phyloP scores from a whole-genome alignment of 1,140 invertebrate genomes.

The Drosophila obscura region DNA sequence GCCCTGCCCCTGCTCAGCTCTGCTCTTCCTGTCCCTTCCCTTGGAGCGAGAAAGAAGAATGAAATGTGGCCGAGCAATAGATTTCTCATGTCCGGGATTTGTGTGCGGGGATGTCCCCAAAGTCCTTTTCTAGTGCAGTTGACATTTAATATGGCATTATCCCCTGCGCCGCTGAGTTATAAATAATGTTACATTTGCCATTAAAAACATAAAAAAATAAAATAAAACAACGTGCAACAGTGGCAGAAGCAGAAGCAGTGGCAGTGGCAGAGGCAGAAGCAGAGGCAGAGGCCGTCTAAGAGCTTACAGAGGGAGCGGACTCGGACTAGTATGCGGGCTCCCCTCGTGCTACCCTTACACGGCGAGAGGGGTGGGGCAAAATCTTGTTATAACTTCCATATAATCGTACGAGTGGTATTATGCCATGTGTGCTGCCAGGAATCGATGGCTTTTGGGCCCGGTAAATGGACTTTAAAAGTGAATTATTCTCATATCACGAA shows the following conservation, averaged over 20 bases:
- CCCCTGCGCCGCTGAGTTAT: slow-evolving; percentile 78
- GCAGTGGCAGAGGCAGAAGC: not conserved
- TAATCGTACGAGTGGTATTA: slow-evolving; percentile 16
- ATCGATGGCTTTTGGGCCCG: slow-evolving; percentile 37
- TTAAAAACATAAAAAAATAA: slow-evolving; percentile 77
- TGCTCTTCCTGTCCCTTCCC: not conserved
- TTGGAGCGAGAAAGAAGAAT: slow-evolving; percentile 19
- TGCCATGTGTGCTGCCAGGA: slow-evolving; percentile 38
- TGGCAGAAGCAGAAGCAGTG: not conserved
- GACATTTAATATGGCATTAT: slow-evolving; percentile 81
- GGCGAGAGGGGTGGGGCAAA: slow-evolving; percentile 25
- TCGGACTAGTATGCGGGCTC: slow-evolving; percentile 19
- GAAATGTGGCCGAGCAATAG: slow-evolving; percentile 68
- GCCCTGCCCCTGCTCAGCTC: not conserved
- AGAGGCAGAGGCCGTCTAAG: slow-evolving; percentile 13
- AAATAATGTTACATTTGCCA: slow-evolving; percentile 77
- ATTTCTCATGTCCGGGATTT: slow-evolving; percentile 82
- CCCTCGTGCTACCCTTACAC: slow-evolving; percentile 29
- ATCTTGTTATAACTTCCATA: slow-evolving; percentile 41
- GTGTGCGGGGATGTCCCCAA: slow-evolving; percentile 63
- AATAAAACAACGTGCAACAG: slow-evolving; percentile 35
- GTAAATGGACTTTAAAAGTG: slow-evolving; percentile 52
- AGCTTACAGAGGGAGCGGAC: slow-evolving; percentile 8
- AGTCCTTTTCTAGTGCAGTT: slow-evolving; percentile 77
- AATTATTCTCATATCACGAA: slow-evolving; percentile 39